These are phyloP conservation scores for Lytechinus pictus DNA, from an alignment of 35 echinoderm and acorn worm genomes.

Conservation along the genomic window DNA sequence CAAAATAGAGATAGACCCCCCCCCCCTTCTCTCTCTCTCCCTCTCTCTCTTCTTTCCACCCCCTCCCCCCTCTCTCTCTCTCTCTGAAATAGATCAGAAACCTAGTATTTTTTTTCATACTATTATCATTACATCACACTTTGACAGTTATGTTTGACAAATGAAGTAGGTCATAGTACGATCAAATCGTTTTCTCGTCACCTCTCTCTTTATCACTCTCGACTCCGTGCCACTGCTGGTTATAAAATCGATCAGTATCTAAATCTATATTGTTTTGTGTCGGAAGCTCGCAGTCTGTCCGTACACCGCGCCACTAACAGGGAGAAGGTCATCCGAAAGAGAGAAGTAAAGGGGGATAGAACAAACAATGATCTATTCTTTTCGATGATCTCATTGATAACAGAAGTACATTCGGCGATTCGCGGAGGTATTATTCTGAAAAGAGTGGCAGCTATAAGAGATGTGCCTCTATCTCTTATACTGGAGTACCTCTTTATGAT, in stretches of 20 bases:
- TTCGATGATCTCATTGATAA: neutral
- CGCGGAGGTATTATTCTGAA: neutral
- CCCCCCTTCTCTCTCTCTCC: neutral
- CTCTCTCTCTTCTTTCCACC: neutral
- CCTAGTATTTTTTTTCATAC: no score
- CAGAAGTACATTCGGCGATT: neutral
- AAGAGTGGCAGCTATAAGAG: neutral
- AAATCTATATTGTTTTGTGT: neutral
- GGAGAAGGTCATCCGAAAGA: neutral
- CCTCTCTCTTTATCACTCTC: neutral
- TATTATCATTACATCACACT: neutral
- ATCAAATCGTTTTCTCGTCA: neutral
- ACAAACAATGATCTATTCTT: conserved; percentile 20
- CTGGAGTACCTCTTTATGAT: neutral
- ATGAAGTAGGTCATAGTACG: neutral
- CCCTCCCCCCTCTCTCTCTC: neutral
- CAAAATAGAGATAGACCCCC: no score
- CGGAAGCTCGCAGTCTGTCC: neutral
- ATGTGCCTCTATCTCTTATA: neutral
- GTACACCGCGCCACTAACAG: neutral
- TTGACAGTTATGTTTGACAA: neutral
- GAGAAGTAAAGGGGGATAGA: neutral
- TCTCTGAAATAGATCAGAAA: no score
- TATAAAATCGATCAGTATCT: neutral
- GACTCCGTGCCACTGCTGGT: neutral